phyloP scores from a whole-genome alignment of 2,113 vertebrate species.

The Myrmecobius fasciatus region DNA sequence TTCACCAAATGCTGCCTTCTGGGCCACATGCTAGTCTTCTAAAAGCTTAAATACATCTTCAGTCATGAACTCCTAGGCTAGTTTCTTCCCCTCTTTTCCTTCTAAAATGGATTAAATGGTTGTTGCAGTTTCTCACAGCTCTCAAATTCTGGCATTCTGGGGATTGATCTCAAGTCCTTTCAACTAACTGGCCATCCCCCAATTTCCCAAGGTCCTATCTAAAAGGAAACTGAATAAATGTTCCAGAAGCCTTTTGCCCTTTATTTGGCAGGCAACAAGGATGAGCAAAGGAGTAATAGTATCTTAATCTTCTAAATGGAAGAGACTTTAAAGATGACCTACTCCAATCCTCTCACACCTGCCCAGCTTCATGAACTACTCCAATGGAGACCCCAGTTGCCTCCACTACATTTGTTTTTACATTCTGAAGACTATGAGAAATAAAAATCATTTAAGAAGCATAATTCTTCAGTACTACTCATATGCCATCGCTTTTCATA shows the following conservation, averaged over 20 bases:
- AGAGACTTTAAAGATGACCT: not conserved
- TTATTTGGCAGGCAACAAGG: not conserved
- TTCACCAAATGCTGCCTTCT: not conserved
- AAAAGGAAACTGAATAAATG: not conserved
- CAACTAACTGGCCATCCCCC: not conserved
- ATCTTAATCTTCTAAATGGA: not conserved
- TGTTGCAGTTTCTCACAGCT: not conserved
- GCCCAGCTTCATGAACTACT: not conserved
- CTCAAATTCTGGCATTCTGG: not conserved
- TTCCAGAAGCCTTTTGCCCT: not conserved
- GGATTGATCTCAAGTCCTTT: not conserved
- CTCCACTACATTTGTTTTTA: not conserved
- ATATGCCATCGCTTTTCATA: conserved; percentile 41
- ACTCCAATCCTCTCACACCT: not conserved
- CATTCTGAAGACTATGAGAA: conserved; percentile 6
- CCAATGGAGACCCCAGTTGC: not conserved
- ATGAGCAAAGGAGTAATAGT: not conserved
- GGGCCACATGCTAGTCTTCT: not conserved
- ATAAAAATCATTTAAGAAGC: conserved; percentile 47
- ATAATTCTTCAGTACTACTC: conserved; percentile 46
- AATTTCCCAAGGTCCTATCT: not conserved
- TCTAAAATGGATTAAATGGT: not conserved
- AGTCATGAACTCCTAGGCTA: not conserved
- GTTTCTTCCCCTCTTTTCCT: not conserved
- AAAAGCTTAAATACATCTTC: not conserved